Evolutionary conservation across 1,140 invertebrate species (phyloP).

Genomic region (Drosophila pseudoananassae): DNA sequence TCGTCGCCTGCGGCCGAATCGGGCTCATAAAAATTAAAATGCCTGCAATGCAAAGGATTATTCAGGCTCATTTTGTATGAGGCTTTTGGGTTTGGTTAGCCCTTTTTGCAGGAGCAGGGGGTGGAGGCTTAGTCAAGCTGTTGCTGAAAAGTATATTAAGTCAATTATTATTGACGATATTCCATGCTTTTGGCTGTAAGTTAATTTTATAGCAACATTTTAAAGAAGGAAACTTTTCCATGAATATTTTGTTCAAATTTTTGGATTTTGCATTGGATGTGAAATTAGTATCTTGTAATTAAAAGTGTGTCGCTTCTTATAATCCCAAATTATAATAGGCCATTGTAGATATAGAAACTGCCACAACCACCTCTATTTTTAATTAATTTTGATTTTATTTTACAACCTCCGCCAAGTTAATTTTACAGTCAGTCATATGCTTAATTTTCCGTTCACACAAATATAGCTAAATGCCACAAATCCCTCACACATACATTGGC

Average conservation of each 20-base stretch:
- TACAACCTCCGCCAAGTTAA: slow-evolving; percentile 19
- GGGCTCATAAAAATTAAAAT: slow-evolving; percentile 75
- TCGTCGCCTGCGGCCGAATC: slow-evolving; percentile 49
- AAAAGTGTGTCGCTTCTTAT: background rate
- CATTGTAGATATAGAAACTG: background rate
- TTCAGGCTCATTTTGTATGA: slow-evolving; percentile 23
- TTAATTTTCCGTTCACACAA: slow-evolving; percentile 13
- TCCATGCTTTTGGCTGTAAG: slow-evolving; percentile 19
- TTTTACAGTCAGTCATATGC: slow-evolving; percentile 36
- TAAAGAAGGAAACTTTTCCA: background rate
- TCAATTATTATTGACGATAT: slow-evolving; percentile 43
- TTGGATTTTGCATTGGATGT: background rate
- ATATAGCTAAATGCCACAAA: slow-evolving; percentile 14
- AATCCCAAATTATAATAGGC: background rate
- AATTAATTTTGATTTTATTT: slow-evolving; percentile 24
- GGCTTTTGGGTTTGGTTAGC: slow-evolving; percentile 28
- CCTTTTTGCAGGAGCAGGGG: background rate
- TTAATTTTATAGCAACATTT: background rate
- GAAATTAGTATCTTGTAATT: background rate
- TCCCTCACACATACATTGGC: slow-evolving; percentile 9
- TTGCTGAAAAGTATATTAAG: slow-evolving; percentile 39
- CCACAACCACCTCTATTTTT: slow-evolving; percentile 1
- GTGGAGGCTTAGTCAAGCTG: slow-evolving; percentile 23
- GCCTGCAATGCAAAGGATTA: slow-evolving; percentile 62
- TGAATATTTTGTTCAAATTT: background rate